Percentiles rank a stretch among this genome's conserved stretches.
These are phyloP conservation scores for Eriocheir sinensis DNA, from an alignment of 1,140 invertebrate genomes.

Conservation along the genomic window DNA sequence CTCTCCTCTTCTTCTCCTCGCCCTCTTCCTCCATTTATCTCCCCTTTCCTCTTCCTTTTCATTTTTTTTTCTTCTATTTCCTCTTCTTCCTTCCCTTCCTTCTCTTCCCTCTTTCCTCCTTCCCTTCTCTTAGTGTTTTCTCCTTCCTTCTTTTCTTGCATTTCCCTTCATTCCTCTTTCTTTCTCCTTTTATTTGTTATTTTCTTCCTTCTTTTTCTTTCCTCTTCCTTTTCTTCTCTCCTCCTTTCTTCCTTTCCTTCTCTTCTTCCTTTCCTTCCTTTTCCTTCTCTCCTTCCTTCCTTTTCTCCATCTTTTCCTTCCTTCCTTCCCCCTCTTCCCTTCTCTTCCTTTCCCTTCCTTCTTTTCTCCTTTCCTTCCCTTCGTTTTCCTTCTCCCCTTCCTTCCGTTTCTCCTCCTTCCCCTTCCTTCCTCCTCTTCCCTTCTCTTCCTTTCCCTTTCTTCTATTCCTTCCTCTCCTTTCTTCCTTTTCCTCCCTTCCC, in stretches of 20 bases:
- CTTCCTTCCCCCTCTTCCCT: not conserved
- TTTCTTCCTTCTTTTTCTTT: not conserved
- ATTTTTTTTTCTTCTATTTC: too few species aligned
- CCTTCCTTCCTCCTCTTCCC: not conserved
- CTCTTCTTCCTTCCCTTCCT: too few species aligned
- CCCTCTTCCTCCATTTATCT: not conserved
- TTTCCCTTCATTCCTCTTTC: not conserved
- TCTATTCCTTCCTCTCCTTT: too few species aligned
- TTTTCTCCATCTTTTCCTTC: not conserved
- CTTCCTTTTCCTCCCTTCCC: slow-evolving; percentile 13
- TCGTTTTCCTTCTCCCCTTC: slow-evolving; percentile 4
- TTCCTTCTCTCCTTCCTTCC: not conserved
- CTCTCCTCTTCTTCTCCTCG: not conserved
- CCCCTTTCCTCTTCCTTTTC: not conserved
- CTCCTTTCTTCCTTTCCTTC: slow-evolving; percentile 4
- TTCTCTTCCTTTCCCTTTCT: too few species aligned
- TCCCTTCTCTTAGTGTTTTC: not conserved
- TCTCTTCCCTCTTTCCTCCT: not conserved
- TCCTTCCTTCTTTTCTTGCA: not conserved
- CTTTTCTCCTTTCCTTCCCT: not conserved
- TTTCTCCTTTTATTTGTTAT: not conserved
- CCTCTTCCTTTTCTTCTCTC: not conserved
- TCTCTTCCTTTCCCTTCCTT: not conserved
- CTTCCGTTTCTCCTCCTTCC: not conserved
- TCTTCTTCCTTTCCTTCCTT: not conserved